Evolutionary conservation across 2,888 invertebrate genomes (phyloP).

Genomic region (Limenitis camilla): DNA sequence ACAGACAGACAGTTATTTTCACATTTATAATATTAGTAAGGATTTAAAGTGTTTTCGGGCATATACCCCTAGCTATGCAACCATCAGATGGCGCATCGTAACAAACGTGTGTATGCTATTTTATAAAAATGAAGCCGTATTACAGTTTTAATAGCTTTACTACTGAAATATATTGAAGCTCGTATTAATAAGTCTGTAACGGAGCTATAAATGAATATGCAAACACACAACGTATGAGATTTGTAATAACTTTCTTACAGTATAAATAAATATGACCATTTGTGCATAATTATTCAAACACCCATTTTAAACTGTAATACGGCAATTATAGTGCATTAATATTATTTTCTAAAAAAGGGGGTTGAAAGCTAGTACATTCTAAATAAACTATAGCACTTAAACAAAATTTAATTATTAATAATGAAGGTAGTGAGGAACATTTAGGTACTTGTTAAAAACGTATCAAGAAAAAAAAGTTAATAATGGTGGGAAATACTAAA

Average conservation of each 20-base stretch:
- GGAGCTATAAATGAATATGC: too few species aligned
- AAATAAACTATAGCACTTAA: not conserved
- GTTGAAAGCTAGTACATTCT: not conserved
- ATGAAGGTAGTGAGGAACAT: not conserved
- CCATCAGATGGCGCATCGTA: conserved; percentile 63
- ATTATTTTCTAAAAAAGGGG: conserved; percentile 2
- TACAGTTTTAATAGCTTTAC: not conserved
- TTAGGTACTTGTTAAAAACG: not conserved
- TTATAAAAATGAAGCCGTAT: conserved; percentile 10
- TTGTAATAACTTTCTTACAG: too few species aligned
- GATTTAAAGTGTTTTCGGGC: too few species aligned
- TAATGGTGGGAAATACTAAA: too few species aligned
- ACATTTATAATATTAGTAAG: too few species aligned
- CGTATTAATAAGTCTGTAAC: too few species aligned
- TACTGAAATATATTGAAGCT: not conserved
- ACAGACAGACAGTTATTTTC: too few species aligned
- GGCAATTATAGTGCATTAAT: conserved; percentile 8
- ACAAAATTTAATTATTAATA: not conserved
- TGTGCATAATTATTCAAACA: too few species aligned
- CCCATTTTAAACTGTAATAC: conserved; percentile 4
- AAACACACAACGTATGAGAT: too few species aligned
- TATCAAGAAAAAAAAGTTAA: not conserved
- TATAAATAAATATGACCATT: too few species aligned
- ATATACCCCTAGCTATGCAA: conserved; percentile 33
- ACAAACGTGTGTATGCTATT: conserved; percentile 33